Percentiles rank a stretch among this genome's conserved stretches.
Evolutionary conservation across 2,888 invertebrate species (phyloP).

Genomic region (Clusia tigrina): DNA sequence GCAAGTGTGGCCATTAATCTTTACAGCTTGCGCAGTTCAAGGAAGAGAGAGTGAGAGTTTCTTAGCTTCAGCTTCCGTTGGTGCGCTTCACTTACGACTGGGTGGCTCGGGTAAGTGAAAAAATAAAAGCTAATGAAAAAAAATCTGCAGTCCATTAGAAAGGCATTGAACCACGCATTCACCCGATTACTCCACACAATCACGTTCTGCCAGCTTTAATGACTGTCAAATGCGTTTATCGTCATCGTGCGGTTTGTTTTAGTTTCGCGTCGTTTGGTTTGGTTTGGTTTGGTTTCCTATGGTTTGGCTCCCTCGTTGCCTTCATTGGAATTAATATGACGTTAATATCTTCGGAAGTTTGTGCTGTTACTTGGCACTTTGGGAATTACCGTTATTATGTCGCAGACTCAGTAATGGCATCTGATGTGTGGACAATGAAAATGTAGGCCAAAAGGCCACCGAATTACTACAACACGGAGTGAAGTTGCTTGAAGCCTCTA

Average conservation of each 20-base stretch:
- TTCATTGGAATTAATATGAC: conserved; percentile 35
- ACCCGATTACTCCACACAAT: conserved; percentile 49
- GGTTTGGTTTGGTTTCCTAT: no score
- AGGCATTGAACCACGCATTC: conserved; percentile 53
- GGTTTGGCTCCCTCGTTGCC: no score
- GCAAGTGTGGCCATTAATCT: conserved; percentile 47
- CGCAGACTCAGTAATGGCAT: no score
- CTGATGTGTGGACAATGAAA: no score
- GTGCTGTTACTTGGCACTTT: background rate
- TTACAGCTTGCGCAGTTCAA: conserved; percentile 47
- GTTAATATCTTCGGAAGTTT: conserved; percentile 39
- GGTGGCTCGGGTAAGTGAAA: conserved; percentile 24
- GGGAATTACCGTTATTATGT: background rate
- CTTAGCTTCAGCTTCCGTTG: conserved; percentile 48
- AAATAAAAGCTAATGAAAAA: conserved; percentile 51
- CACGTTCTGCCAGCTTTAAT: background rate
- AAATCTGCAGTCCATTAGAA: conserved; percentile 54
- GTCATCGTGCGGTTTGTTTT: background rate
- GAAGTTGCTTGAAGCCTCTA: no score
- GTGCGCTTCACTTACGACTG: conserved; percentile 15
- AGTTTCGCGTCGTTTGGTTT: no score
- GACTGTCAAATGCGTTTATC: background rate
- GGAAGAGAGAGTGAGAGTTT: conserved; percentile 53
- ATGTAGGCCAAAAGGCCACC: no score
- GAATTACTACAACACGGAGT: no score